Conservation (phyloP, 2,797 vertebrate species). For the Phataginus tetradactyla region DNA sequence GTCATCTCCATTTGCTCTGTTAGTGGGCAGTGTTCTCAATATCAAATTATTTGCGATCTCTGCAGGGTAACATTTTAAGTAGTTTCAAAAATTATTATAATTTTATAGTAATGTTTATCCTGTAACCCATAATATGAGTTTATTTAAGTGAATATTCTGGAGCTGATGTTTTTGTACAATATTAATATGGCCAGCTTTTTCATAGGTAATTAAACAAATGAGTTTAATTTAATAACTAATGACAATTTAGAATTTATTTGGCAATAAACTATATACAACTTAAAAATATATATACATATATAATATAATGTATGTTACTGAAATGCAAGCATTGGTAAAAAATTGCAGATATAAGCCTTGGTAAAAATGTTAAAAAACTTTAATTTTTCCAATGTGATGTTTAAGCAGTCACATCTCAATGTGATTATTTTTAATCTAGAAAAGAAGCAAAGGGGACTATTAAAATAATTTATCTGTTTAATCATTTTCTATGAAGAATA, state of each 20-base stretch:
- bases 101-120: background rate
- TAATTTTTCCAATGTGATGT: background rate
- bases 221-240: background rate
- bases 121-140: background rate
- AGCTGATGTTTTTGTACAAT: background rate
- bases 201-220: background rate
- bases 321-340: background rate
- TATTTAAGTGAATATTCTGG: background rate
- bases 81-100: background rate
- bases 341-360: background rate
- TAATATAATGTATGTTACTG: background rate
- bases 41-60: background rate
- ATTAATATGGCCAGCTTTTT: background rate
- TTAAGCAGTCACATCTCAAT: background rate
- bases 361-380: background rate
- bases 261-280: background rate
- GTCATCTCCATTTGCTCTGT: background rate
- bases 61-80: background rate
- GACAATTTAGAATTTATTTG: background rate
- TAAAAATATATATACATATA: background rate
- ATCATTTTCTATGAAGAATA: background rate
- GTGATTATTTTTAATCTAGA: conserved; percentile 13
- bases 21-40: background rate
- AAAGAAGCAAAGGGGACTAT: background rate
- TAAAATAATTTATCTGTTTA: conserved; percentile 65